Percentiles rank a stretch among this genome's conserved stretches.
phyloP scores from a whole-genome alignment of 2,888 invertebrate genomes.

The Heliconius ismenius region DNA sequence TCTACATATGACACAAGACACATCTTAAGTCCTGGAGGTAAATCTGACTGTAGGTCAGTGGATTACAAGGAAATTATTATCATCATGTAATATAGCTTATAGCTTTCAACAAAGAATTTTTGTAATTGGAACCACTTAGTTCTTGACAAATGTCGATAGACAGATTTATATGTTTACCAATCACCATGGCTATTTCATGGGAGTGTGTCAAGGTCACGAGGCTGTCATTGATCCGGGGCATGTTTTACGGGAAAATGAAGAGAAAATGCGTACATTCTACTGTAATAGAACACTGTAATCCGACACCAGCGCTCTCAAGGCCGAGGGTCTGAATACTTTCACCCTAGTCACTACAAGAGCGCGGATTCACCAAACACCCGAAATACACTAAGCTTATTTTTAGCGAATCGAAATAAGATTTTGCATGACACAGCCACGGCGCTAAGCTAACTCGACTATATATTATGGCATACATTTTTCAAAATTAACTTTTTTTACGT shows the following conservation, averaged over 20 bases:
- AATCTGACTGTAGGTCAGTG: not conserved
- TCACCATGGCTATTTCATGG: slow-evolving; percentile 28
- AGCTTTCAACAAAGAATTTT: not conserved
- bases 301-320: slow-evolving; percentile 45
- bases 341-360: slow-evolving; percentile 64
- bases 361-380: slow-evolving; percentile 75
- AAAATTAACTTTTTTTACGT: slow-evolving; percentile 55
- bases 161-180: slow-evolving; percentile 19
- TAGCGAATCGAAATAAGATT: slow-evolving; percentile 63
- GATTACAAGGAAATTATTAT: no score
- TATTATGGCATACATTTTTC: slow-evolving; percentile 54
- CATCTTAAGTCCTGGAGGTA: not conserved
- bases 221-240: slow-evolving; percentile 33
- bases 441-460: slow-evolving; percentile 43
- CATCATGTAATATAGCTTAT: not conserved
- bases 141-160: not conserved
- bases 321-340: slow-evolving; percentile 57
- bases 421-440: slow-evolving; percentile 62
- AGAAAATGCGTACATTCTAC: slow-evolving; percentile 13
- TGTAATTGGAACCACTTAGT: not conserved
- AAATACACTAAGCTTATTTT: slow-evolving; percentile 73
- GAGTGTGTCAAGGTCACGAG: slow-evolving; percentile 38
- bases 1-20: not conserved
- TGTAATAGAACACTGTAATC: slow-evolving; percentile 40
- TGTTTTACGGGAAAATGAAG: not conserved